Evolutionary conservation across 2,888 invertebrate genomes (phyloP).

Genomic region (Lutraria lutraria): DNA sequence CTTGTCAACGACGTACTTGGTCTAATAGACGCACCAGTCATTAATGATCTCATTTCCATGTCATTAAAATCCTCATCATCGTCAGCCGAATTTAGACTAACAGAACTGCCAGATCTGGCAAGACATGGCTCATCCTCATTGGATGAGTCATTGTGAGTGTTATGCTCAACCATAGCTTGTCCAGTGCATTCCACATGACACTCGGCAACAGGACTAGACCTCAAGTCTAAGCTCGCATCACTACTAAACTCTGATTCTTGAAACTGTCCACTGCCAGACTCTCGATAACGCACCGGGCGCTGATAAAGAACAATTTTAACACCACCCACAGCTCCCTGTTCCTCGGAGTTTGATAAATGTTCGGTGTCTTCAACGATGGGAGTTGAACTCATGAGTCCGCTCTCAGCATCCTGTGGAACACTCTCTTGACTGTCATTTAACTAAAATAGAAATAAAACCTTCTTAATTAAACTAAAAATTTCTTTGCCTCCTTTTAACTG

Average conservation of each 20-base stretch:
- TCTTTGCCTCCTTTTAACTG: too few relatives aligned
- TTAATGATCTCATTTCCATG: slow-evolving; percentile 76
- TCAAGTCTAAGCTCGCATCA: slow-evolving; percentile 62
- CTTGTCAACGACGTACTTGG: slow-evolving; percentile 35
- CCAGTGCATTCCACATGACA: slow-evolving; percentile 68
- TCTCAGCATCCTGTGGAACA: slow-evolving; percentile 79
- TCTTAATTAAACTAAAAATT: too few relatives aligned
- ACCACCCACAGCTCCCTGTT: slow-evolving; percentile 74
- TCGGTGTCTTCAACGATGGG: slow-evolving; percentile 76
- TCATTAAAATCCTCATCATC: slow-evolving; percentile 61
- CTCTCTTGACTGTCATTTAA: slow-evolving; percentile 82
- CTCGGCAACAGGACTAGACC: slow-evolving; percentile 65
- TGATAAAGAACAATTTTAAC: slow-evolving; percentile 81
- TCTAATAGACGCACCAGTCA: slow-evolving; percentile 67
- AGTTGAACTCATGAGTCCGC: slow-evolving; percentile 74
- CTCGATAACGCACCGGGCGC: slow-evolving; percentile 74
- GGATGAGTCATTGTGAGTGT: slow-evolving; percentile 32
- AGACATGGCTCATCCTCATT: slow-evolving; percentile 45
- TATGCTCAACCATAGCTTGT: slow-evolving; percentile 57
- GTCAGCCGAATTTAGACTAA: slow-evolving; percentile 71
- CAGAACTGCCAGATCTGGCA: slow-evolving; percentile 57
- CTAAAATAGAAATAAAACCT: slow-evolving; percentile 61
- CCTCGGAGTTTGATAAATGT: slow-evolving; percentile 77
- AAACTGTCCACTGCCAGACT: slow-evolving; percentile 61
- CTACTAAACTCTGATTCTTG: slow-evolving; percentile 65